Conservation (phyloP, 2,888 invertebrate genomes). For the Keiferia lycopersicella region DNA sequence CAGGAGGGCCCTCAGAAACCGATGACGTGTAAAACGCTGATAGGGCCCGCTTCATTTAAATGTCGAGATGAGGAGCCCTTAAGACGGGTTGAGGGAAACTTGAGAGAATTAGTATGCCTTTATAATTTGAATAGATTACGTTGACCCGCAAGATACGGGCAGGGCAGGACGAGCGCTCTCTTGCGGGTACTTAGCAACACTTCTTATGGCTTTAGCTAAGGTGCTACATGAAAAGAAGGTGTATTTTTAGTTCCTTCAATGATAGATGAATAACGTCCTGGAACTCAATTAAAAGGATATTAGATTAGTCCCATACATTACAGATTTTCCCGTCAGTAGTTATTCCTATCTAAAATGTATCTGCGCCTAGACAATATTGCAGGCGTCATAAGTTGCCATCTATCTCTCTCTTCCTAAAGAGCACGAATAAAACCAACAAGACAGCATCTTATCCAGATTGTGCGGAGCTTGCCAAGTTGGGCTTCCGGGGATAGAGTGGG, state of each 20-base stretch:
- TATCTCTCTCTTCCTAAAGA: not conserved
- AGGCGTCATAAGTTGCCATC: not conserved
- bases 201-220: not conserved
- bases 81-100: constrained; percentile 17
- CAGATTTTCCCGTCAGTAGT: no score
- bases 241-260: no score
- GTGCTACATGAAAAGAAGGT: not conserved
- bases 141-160: constrained; percentile 13
- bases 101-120: constrained; percentile 14
- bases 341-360: no score
- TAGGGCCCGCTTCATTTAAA: constrained; percentile 72
- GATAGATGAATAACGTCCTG: no score
- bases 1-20: constrained; percentile 68
- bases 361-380: no score
- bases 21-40: constrained; percentile 74
- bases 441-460: constrained; percentile 16
- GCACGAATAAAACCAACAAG: constrained; percentile 8
- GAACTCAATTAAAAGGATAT: no score
- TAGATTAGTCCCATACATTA: no score
- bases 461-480: constrained; percentile 18
- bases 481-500: constrained; percentile 21
- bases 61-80: constrained; percentile 53
- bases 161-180: not conserved
- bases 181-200: not conserved
- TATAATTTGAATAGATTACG: constrained; percentile 16